phyloP scores from a whole-genome alignment of 2,888 invertebrate species.

The Phyllotreta cruciferae region DNA sequence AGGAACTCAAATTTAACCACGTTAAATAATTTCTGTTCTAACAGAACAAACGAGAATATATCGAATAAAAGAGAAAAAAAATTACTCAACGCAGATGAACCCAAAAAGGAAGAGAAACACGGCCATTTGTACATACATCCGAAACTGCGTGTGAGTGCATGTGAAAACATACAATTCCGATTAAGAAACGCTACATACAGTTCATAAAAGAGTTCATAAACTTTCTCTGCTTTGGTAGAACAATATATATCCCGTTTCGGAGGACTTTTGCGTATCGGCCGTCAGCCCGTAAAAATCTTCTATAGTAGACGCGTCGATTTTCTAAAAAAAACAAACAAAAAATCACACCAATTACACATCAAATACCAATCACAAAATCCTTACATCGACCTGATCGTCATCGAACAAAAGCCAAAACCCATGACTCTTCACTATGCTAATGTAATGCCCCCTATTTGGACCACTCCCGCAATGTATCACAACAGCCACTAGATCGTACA shows the following conservation, averaged over 20 bases:
- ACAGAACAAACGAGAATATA: too few relatives aligned
- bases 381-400: constrained; percentile 99
- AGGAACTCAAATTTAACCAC: too few relatives aligned
- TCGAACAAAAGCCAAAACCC: constrained; percentile 99
- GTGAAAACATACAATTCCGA: constrained; percentile 20
- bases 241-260: constrained; percentile 99
- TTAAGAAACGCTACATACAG: constrained; percentile 5
- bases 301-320: constrained; percentile 98
- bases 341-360: not conserved
- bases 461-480: constrained; percentile 99
- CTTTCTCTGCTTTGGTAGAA: constrained; percentile 89
- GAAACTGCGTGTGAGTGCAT: constrained; percentile 17
- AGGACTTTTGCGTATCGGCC: constrained; percentile 98
- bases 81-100: too few relatives aligned
- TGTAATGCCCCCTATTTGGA: constrained; percentile 99
- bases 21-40: too few relatives aligned
- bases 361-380: constrained; percentile 56
- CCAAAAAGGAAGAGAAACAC: too few relatives aligned
- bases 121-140: constrained; percentile 33
- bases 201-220: constrained; percentile 48
- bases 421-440: constrained; percentile 99
- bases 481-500: constrained; percentile 98
- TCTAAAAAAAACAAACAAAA: constrained; percentile 70
- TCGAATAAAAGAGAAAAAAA: too few relatives aligned
- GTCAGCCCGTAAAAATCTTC: constrained; percentile 99